Base-by-base conservation (phyloP, 1,140 invertebrate genomes). In the Mizuhopecten yessoensis region DNA sequence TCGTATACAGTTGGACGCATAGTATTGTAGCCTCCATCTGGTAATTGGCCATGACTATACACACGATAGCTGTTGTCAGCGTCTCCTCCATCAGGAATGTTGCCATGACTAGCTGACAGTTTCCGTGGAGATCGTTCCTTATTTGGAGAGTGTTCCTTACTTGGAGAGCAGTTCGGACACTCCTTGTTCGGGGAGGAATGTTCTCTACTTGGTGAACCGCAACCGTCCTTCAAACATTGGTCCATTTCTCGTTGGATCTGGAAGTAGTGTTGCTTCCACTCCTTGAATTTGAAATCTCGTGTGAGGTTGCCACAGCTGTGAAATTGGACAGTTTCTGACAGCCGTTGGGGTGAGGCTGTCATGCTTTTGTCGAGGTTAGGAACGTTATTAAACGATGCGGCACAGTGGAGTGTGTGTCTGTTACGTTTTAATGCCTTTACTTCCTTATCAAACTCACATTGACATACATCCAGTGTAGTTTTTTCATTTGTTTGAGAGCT, bases 201-300 rank as follows among this genome's bases (percentile, higher is more conserved):
- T 29, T 75, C 57, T 29, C 29, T 75, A 29, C 17, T 75, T 29
- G 57, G 57, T 2, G 57, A 75, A 9, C 57, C 57, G 29, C 23
- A 75, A 34, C 86, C 45, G 17, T 94, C 94, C 86, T 88, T 87
- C 20, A 95, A 88, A 87, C 93, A 95, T 45, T 92, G 93, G 42
- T 95, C 95, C 95, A 96, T 96, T 92, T 96, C 96, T 87, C 93
- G 91, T 92, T 95, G 95, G 42, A 96, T 95, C 91, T 95, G 94
- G 75, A 94, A 94, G 88, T 95, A 96, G 87, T 95, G 92, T 42
- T 94, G 93, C 88, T 94, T 95, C 95, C 94, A 95, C 88, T 95
- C 94, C 23, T 92, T 33, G 13, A 93, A 93, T 90, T 94, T 95
- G 57, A 92, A 94, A 89, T 95, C 95, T 33, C 86, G 91, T 39